Evolutionary conservation across 2,888 invertebrate species (phyloP), one percentile per base, ranked within the genome.

Genomic region (Napeogenes sylphis): DNA sequence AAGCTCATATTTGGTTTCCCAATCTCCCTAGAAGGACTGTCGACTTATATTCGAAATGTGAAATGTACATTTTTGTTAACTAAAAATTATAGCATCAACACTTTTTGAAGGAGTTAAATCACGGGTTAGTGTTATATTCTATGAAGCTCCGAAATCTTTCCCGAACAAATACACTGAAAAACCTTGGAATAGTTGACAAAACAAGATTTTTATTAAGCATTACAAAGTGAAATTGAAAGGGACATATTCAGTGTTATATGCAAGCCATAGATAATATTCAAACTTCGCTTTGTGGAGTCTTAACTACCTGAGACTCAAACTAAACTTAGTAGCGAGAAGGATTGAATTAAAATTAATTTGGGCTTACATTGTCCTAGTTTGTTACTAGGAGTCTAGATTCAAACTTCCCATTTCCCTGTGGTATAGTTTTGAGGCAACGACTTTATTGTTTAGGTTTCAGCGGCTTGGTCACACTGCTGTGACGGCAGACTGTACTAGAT

Each of bases 301-400:
- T 55, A 55, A 55, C 55, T 58, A 67, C 64, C 64, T 68, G 63
- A 65, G 62, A 56, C 45, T 59, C 32, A 55, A 46, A 54, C 55
- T 59, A 57, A 67, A 66, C 62, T 66, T 63, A 46, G 53, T 46
- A 63, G 60, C 45, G 33, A 53, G 58, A 59, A 53, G 59, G 64
- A 66, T 68, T 69, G 61, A 66, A 69, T 70, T 68, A 68, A 69
- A 70, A 69, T 68, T 65, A 69, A 70, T 70, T 69, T 63, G 38
- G 64, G 62, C 63, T 66, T 61, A 62, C 62, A 56, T 61, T 65
- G 63, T 65, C 64, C 63, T 51, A 45, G 42, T 61, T 56, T 38
- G 56, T 56, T 30, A 53, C 47, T 30, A 8, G 47, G 21, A 60
- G 33, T 35, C 46, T 47, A 59, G 47, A 56, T 21, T 45, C 51